A percentile compares a stretch with the other conserved stretches of the same genome.
phyloP scores from a whole-genome alignment of 2,888 invertebrate species.

The Aspidiotus destructor region DNA sequence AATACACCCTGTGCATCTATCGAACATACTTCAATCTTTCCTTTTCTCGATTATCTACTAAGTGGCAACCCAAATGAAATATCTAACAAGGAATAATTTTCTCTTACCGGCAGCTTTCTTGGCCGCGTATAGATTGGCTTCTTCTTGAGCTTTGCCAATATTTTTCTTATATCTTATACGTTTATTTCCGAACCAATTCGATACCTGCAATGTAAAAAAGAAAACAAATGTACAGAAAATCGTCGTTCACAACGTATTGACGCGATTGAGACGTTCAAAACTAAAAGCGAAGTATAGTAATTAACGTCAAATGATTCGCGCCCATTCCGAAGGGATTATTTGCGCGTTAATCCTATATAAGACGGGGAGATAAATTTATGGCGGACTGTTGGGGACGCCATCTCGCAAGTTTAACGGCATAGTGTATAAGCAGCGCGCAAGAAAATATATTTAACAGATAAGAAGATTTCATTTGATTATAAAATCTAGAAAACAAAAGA shows the following conservation, averaged over 20 bases:
- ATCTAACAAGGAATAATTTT: background rate
- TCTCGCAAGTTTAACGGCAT: conserved; percentile 18
- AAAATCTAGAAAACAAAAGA: conserved; percentile 26
- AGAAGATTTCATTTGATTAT: conserved; percentile 32
- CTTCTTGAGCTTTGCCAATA: conserved; percentile 98
- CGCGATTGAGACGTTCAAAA: background rate
- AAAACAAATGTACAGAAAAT: background rate
- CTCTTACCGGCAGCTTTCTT: conserved; percentile 83
- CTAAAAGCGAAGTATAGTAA: conserved; percentile 6
- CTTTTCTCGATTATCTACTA: background rate
- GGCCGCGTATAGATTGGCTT: conserved; percentile 96
- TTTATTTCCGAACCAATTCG: conserved; percentile 99
- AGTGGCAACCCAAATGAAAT: background rate
- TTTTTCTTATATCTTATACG: conserved; percentile 99
- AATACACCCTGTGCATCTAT: no score
- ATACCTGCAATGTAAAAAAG: conserved; percentile 58
- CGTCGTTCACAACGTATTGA: background rate
- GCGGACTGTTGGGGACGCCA: no score
- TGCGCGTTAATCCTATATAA: no score
- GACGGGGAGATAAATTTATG: no score
- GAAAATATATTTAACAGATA: conserved; percentile 31
- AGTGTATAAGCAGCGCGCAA: conserved; percentile 7
- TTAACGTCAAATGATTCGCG: conserved; percentile 8
- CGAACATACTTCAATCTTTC: background rate
- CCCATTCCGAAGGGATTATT: no score